A percentile compares a stretch with the other conserved stretches of the same genome.
Conservation (phyloP, 2,888 invertebrate species). For the Archips crataeganus region DNA sequence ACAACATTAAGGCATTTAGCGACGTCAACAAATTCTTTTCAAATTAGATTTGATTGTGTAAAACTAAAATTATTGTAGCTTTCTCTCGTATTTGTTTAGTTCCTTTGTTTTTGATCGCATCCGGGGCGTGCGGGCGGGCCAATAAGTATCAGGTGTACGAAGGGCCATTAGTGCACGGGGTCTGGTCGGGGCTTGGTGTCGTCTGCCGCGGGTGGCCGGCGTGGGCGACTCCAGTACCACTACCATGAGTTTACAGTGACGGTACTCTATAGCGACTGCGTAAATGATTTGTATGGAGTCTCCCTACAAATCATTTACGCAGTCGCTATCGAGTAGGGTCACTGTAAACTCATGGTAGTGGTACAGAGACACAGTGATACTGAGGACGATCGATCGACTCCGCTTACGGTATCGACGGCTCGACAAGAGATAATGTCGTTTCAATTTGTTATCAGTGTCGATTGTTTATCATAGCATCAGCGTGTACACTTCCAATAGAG, state of each 20-base stretch:
- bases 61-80: not conserved
- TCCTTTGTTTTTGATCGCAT: constrained; percentile 9
- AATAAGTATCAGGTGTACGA: constrained; percentile 37
- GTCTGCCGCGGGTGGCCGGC: constrained; percentile 20
- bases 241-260: too few species aligned
- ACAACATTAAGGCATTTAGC: not conserved
- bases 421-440: constrained; percentile 4
- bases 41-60: not conserved
- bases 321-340: too few species aligned
- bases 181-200: not conserved
- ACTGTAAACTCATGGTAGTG: too few species aligned
- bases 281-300: too few species aligned
- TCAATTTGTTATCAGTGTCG: not conserved
- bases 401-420: constrained; percentile 16
- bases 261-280: too few species aligned
- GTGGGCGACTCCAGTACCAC: constrained; percentile 1
- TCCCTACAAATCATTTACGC: too few species aligned
- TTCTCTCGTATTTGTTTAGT: constrained; percentile 5
- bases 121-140: constrained; percentile 30
- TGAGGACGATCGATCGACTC: constrained; percentile 8
- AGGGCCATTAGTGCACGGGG: constrained; percentile 23
- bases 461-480: not conserved
- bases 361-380: too few species aligned
- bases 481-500: not conserved
- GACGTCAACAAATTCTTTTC: not conserved